Evolutionary conservation across 1,140 invertebrate species (phyloP).

Genomic region (Macrocentrus cingulum): DNA sequence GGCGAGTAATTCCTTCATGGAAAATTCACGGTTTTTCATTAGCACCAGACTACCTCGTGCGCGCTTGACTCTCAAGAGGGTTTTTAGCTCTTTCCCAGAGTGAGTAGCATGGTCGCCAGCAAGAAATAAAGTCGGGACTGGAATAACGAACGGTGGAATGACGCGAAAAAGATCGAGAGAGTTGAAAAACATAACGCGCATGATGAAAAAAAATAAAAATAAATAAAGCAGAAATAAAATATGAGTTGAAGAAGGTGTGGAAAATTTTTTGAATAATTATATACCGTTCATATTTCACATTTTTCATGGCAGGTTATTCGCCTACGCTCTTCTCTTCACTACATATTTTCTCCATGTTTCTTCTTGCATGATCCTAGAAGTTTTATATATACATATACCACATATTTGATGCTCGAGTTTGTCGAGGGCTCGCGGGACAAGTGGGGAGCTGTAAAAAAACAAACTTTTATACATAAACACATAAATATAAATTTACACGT

Average conservation of each 20-base stretch:
- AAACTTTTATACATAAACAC: no score
- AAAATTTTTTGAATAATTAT: slow-evolving; percentile 43
- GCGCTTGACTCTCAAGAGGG: background rate
- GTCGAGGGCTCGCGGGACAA: no score
- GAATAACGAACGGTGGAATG: no score
- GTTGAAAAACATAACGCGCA: background rate
- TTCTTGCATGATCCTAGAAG: background rate
- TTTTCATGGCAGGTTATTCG: slow-evolving; percentile 53
- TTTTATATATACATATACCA: slow-evolving; percentile 11
- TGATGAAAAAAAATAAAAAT: slow-evolving; percentile 10
- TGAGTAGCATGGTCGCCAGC: no score
- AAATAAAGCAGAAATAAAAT: slow-evolving; percentile 2
- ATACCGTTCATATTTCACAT: slow-evolving; percentile 56
- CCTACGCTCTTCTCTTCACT: slow-evolving; percentile 18
- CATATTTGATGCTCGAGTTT: no score
- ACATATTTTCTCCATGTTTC: slow-evolving; percentile 22
- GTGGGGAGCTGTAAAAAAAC: no score
- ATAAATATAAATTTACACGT: no score
- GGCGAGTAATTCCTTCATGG: slow-evolving; percentile 53
- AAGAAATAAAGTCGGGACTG: no score
- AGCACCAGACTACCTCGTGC: slow-evolving; percentile 35
- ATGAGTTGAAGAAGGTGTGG: slow-evolving; percentile 16
- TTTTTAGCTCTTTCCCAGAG: no score
- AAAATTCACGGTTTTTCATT: slow-evolving; percentile 60
- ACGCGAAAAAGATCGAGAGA: background rate